Evolutionary conservation across 2,888 invertebrate genomes (phyloP), one percentile per base, ranked within the genome.

Genomic region (Drosophila bunnanda): DNA sequence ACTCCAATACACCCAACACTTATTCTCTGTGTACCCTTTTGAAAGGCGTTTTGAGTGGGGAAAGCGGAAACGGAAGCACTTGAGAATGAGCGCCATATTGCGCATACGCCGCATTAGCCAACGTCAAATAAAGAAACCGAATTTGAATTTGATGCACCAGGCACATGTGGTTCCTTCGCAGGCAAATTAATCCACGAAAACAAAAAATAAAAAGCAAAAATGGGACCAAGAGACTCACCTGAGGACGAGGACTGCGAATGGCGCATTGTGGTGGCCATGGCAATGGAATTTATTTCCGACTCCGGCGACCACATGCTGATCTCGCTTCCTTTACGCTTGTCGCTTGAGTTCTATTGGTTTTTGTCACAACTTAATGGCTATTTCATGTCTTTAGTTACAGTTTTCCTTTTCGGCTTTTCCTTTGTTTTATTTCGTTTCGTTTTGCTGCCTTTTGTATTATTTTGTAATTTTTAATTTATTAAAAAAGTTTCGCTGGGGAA

Each of bases 231-330:
- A 10, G 56, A 93, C 94, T 94, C 93, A 93, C 96, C 96, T 90
- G 96, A 96, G 89, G 96, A 95, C 91, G 95, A 94, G 92, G 95
- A 95, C 88, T 94, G 94, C 91, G 95, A 95, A 90, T 95, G 95
- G 88, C 95, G 94, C 93, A 95, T 94, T 76, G 95, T 95, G 72
- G 92, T 91, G 96, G 91, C 92, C 96, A 97, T 97, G 92, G 96
- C 97, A 92, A 97, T 96, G 88, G 97, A 96, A 92, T 95, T 96
- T 92, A 96, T 96, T 94, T 96, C 96, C 75, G 94, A 94, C 86
- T 95, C 95, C 48, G 94, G 94, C 90, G 94, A 94, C 95, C 95
- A 96, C 95, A 95, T 95, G 81, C 61, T 89, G 48, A 38, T 53
- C 69, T 48, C 57, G 36, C 48, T 57, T 56, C 72, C 43, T 17